Conservation (phyloP, 2,797 vertebrate genomes). For the Octomys mimax region DNA sequence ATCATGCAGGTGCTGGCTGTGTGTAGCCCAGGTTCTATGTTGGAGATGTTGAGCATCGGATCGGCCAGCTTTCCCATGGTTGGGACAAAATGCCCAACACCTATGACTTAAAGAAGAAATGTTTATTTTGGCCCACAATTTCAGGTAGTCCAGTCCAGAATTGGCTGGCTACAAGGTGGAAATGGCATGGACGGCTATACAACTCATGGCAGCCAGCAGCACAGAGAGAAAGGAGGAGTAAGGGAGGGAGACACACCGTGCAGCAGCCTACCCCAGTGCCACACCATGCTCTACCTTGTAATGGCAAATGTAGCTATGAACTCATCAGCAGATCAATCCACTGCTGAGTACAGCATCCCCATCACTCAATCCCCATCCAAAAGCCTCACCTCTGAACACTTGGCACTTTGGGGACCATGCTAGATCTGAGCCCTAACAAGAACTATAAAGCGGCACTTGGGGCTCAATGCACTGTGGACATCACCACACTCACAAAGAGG, state of each 20-base stretch:
- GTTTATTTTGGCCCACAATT: not conserved
- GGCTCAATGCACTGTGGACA: accelerated
- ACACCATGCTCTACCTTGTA: not conserved
- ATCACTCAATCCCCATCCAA: not conserved
- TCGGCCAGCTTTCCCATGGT: not conserved
- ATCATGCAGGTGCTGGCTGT: accelerated
- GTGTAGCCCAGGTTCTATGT: accelerated
- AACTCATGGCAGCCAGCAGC: not conserved
- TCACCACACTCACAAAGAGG: not conserved
- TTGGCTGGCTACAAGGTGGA: not conserved
- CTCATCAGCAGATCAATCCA: not conserved
- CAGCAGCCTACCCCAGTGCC: not conserved
- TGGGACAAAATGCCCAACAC: not conserved
- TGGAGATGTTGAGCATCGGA: accelerated
- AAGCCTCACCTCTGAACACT: not conserved
- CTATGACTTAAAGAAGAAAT: not conserved
- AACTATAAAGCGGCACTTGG: not conserved
- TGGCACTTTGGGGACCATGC: too few relatives aligned
- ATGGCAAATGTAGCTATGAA: not conserved
- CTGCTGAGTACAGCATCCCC: not conserved
- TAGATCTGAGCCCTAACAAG: not conserved
- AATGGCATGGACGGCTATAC: not conserved
- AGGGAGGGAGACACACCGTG: too few relatives aligned
- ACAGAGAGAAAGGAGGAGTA: not conserved
- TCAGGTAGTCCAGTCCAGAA: not conserved